Percentiles rank a stretch among this genome's conserved stretches.
Evolutionary conservation across 2,888 invertebrate genomes (phyloP).

Genomic region (Trypoxylon attenuatum): DNA sequence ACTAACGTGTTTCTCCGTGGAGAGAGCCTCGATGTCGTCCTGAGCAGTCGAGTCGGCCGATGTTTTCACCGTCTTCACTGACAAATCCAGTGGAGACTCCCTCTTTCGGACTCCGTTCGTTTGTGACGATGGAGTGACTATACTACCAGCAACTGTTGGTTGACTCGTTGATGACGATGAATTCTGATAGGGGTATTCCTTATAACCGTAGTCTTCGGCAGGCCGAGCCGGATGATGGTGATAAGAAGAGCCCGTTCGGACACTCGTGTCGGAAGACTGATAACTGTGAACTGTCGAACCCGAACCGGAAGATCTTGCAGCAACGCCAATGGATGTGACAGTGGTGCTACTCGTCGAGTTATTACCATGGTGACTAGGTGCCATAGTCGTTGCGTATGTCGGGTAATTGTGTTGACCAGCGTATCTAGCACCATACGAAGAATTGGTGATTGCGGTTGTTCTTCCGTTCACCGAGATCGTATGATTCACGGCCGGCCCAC

Average conservation of each 20-base stretch:
- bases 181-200: conserved; percentile 60
- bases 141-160: conserved; percentile 21
- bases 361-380: conserved; percentile 66
- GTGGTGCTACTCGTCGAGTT: conserved; percentile 64
- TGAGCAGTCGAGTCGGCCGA: conserved; percentile 91
- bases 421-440: conserved; percentile 63
- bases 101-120: conserved; percentile 75
- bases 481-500: conserved; percentile 47
- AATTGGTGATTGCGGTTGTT: conserved; percentile 63
- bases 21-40: conserved; percentile 78
- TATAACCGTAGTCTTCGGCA: conserved; percentile 56
- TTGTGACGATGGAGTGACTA: conserved; percentile 50
- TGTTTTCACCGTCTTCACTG: conserved; percentile 91
- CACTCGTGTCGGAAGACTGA: conserved; percentile 52
- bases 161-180: conserved; percentile 39
- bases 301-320: conserved; percentile 56
- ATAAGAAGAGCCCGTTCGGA: conserved; percentile 48
- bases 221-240: conserved; percentile 34
- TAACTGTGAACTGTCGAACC: conserved; percentile 43
- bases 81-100: conserved; percentile 90
- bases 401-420: conserved; percentile 52
- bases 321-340: conserved; percentile 60
- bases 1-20: conserved; percentile 57
- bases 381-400: conserved; percentile 66
- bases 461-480: conserved; percentile 56